A percentile compares a stretch with the other conserved stretches of the same genome.
Conservation (phyloP, 2,888 invertebrate species). For the Mycalesis mineus region DNA sequence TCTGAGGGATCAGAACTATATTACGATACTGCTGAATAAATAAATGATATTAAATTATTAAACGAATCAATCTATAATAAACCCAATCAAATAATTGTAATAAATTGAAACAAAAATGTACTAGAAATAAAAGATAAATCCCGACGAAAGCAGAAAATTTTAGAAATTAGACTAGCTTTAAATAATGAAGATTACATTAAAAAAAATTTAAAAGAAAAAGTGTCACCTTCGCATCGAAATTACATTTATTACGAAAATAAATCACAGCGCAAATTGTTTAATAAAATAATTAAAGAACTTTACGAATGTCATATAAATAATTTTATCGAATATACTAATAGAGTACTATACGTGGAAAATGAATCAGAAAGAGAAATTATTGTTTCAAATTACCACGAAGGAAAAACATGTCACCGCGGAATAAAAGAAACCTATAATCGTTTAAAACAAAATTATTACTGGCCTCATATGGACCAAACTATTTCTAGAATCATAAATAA, state of each 20-base stretch:
- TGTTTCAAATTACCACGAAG: too few species aligned
- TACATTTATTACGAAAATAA: background rate
- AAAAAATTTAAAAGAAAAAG: background rate
- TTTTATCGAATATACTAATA: background rate
- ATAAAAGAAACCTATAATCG: too few species aligned
- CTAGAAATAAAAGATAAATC: background rate
- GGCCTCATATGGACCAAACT: too few species aligned
- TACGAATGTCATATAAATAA: background rate
- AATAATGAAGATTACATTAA: background rate
- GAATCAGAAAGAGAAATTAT: too few species aligned
- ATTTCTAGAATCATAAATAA: too few species aligned
- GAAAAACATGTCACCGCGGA: too few species aligned
- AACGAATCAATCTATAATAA: background rate
- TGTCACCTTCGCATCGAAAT: background rate
- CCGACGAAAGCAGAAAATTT: background rate
- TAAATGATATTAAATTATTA: background rate
- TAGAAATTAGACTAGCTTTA: background rate
- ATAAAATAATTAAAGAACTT: background rate
- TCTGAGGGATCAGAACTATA: background rate
- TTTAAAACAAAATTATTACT: too few species aligned
- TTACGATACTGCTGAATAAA: background rate
- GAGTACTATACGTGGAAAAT: background rate
- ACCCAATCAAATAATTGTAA: background rate
- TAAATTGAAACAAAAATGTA: background rate
- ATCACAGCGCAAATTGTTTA: background rate